Conservation (phyloP, 1,140 invertebrate genomes). For the Drosophila athabasca region DNA sequence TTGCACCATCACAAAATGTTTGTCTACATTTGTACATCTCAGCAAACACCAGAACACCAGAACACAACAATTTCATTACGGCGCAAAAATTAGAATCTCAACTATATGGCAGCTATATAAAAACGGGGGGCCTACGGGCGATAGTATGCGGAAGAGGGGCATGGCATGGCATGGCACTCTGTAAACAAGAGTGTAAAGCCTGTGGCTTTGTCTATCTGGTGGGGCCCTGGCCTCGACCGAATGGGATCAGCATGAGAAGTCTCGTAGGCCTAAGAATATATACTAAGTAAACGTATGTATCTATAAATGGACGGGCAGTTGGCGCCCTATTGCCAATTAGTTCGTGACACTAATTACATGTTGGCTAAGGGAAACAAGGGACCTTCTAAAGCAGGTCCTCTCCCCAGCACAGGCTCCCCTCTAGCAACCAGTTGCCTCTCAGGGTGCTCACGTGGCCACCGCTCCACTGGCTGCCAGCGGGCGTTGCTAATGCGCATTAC, state of each 20-base stretch:
- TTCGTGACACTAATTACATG: constrained; percentile 19
- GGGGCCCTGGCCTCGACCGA: constrained; percentile 19
- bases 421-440: neutral
- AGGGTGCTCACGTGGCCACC: constrained; percentile 5
- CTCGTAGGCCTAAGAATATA: constrained; percentile 34
- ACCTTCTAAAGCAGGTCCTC: neutral
- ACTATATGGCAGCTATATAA: constrained; percentile 52
- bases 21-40: constrained; percentile 32
- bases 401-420: neutral
- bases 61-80: constrained; percentile 36
- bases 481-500: constrained; percentile 1
- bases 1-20: constrained; percentile 51
- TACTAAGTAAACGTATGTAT: neutral
- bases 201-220: constrained; percentile 42
- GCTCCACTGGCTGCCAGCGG: constrained; percentile 2
- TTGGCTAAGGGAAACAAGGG: neutral
- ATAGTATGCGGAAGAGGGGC: neutral
- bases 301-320: constrained; percentile 6
- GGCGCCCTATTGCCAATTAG: constrained; percentile 33
- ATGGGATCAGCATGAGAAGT: constrained; percentile 14
- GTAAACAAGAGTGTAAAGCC: constrained; percentile 34
- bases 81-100: constrained; percentile 38
- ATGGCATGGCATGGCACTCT: constrained; percentile 12
- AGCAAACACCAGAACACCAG: constrained; percentile 37
- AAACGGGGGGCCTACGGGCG: too few species aligned